These are phyloP conservation scores for Drosophila triauraria DNA, from an alignment of 1,140 invertebrate species.

Conservation along the genomic window DNA sequence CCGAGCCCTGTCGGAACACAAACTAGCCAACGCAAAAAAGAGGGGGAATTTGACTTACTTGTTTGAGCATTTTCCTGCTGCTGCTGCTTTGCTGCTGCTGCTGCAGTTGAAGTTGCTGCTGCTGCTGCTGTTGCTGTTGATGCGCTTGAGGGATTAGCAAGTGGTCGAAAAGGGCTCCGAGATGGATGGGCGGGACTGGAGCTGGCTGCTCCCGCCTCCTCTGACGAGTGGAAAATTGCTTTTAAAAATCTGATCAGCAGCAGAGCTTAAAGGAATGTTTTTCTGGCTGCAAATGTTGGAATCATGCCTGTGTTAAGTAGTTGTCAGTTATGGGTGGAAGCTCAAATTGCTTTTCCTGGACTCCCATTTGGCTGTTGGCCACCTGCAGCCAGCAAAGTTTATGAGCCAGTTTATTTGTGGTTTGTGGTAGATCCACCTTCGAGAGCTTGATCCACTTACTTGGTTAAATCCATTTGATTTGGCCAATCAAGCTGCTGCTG, in stretches of 20 bases:
- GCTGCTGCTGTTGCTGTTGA: constrained; percentile 44
- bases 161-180: constrained; percentile 25
- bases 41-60: constrained; percentile 66
- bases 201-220: neutral
- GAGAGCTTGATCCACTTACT: constrained; percentile 18
- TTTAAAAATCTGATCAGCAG: constrained; percentile 51
- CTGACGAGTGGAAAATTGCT: constrained; percentile 59
- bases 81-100: constrained; percentile 19
- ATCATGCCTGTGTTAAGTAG: constrained; percentile 32
- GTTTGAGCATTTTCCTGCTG: constrained; percentile 56
- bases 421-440: constrained; percentile 3
- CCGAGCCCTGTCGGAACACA: constrained; percentile 6
- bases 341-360: constrained; percentile 12
- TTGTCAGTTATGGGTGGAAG: constrained; percentile 20
- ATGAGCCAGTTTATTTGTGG: constrained; percentile 4
- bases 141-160: constrained; percentile 73
- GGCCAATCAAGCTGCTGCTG: constrained; percentile 12
- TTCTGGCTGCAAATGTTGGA: constrained; percentile 23
- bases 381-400: constrained; percentile 8
- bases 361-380: constrained; percentile 1
- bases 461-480: constrained; percentile 7
- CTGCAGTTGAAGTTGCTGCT: constrained; percentile 14
- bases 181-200: constrained; percentile 17
- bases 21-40: constrained; percentile 39
- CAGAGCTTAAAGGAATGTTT: constrained; percentile 24